A percentile compares a stretch with the other conserved stretches of the same genome.
Conservation (phyloP, 1,140 invertebrate genomes). For the Magallana ariakensis region DNA sequence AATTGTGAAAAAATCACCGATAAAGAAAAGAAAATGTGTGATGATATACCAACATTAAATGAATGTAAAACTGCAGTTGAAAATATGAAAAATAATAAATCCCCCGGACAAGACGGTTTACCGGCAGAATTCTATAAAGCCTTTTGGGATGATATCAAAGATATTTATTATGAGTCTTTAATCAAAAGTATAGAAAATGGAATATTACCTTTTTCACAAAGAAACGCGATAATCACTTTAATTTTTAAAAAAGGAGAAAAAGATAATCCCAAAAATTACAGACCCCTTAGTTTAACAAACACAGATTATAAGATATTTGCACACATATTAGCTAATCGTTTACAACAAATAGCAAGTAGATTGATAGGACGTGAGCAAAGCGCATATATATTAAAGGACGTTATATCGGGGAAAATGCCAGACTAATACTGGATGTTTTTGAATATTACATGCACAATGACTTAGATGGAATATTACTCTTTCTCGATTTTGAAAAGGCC, state of each 20-base stretch:
- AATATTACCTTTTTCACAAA: background rate
- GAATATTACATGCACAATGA: background rate
- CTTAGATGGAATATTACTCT: background rate
- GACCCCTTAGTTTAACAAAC: background rate
- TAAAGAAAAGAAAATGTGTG: background rate
- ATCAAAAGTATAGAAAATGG: background rate
- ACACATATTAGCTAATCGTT: background rate
- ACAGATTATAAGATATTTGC: background rate
- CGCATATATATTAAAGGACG: background rate
- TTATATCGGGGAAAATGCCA: too few species aligned
- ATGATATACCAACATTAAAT: background rate
- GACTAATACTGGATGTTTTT: background rate
- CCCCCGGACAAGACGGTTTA: background rate
- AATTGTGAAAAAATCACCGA: background rate
- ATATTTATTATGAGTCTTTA: background rate
- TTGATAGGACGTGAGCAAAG: background rate
- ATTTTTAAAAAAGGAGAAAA: background rate
- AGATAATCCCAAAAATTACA: background rate
- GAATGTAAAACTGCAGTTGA: background rate
- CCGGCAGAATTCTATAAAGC: background rate
- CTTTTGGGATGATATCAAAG: background rate
- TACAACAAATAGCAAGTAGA: background rate
- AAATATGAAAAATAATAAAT: background rate
- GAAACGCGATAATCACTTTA: background rate
- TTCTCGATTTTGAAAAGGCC: background rate